Conservation (phyloP, 2,888 invertebrate genomes). For the Nipponacmea schrenckii region DNA sequence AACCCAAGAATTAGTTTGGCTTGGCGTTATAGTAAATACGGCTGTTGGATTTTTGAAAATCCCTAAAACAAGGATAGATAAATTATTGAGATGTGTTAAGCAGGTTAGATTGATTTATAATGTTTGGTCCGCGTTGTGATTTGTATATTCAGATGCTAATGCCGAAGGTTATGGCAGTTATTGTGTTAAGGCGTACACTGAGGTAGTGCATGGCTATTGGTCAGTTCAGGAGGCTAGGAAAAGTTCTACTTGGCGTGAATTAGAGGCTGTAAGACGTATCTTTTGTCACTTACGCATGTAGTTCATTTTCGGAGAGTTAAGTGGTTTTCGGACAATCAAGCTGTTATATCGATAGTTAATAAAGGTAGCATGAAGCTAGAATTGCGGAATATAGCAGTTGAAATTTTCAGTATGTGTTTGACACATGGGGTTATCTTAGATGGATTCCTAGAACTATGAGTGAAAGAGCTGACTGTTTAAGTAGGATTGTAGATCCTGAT, state of each 20-base stretch:
- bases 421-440: constrained; percentile 5
- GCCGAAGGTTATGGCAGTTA: constrained; percentile 15
- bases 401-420: no score
- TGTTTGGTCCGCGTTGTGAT: background rate
- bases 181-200: constrained; percentile 4
- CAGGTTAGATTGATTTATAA: constrained; percentile 3
- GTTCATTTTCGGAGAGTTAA: no score
- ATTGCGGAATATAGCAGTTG: background rate
- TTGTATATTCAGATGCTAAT: constrained; percentile 23
- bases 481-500: no score
- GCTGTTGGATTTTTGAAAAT: constrained; percentile 12
- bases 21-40: constrained; percentile 24
- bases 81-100: constrained; percentile 7
- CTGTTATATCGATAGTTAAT: no score
- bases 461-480: no score
- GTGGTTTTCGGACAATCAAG: constrained; percentile 24
- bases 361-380: no score
- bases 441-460: constrained; percentile 22
- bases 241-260: constrained; percentile 23
- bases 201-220: constrained; percentile 16
- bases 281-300: no score
- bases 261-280: constrained; percentile 12
- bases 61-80: no score
- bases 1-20: constrained; percentile 17
- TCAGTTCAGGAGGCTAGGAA: constrained; percentile 8